Conservation (phyloP, 1,140 invertebrate species). For the Apis cerana region DNA sequence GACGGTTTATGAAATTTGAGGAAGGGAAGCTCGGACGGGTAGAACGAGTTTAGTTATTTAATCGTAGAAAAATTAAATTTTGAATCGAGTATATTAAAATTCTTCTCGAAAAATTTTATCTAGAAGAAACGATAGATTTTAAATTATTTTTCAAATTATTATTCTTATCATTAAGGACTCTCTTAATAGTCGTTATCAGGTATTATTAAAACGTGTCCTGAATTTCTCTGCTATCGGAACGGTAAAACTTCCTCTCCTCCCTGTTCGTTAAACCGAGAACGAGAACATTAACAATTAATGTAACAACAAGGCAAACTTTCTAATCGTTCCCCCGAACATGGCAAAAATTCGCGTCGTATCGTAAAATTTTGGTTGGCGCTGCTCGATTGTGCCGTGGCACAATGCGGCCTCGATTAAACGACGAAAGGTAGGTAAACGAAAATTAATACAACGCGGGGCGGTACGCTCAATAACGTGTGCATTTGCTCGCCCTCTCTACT, state of each 20-base stretch:
- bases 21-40: too few relatives aligned
- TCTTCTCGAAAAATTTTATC: too few relatives aligned
- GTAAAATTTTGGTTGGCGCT: slow-evolving; percentile 62
- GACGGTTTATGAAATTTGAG: too few relatives aligned
- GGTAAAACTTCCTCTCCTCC: neutral
- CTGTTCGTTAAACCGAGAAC: neutral
- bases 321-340: neutral
- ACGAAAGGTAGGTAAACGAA: slow-evolving; percentile 66
- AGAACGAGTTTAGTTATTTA: too few relatives aligned
- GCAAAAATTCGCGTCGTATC: neutral
- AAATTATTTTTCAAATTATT: too few relatives aligned
- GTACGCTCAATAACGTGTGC: slow-evolving; percentile 18
- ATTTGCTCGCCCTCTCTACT: slow-evolving; percentile 40
- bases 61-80: too few relatives aligned
- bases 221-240: neutral
- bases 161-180: too few relatives aligned
- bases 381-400: slow-evolving; percentile 66
- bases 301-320: neutral
- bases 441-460: slow-evolving; percentile 70
- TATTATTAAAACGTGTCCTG: too few relatives aligned
- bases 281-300: too few relatives aligned
- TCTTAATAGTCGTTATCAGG: too few relatives aligned
- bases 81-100: too few relatives aligned
- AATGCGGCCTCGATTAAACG: slow-evolving; percentile 71
- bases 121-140: too few relatives aligned